Evolutionary conservation across 2,113 vertebrate genomes (phyloP), one percentile per base, ranked within the genome.

Genomic region (Melanerpes formicivorus): DNA sequence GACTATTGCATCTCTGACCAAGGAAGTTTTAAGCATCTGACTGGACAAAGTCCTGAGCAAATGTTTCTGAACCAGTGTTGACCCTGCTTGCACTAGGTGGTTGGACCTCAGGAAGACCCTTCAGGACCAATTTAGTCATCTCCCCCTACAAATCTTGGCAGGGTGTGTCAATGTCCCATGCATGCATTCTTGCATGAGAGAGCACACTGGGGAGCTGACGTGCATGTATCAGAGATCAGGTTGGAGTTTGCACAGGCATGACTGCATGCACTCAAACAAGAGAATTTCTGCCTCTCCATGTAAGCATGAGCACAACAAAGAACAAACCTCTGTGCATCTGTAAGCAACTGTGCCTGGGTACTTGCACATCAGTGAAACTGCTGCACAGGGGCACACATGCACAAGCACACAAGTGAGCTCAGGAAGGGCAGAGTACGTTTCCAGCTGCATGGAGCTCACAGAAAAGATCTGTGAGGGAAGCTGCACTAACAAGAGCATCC

Each of bases 401-500:
- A 37, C 6, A 18, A 0, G 8, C 65, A 56, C 65, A 65, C 79
- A 48, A 0, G 0, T 29, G 82, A 74, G 84, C 89, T 52, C 82
- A 64, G 69, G 76, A 84, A 84, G 11, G 10, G 59, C 40, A 78
- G 74, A 67, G 18, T 21, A 58, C 52, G 90, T 63, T 94, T 93
- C 87, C 90, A 94, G 95, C 69, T 92, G 79, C 71, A 3, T 7
- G 29, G 70, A 93, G 70, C 14, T 81, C 2, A 2, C 50, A 44
- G 77, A 44, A 66, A 56, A 77, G 62, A 93, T 80, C 84, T 91
- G 88, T 21, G 15, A 62, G 80, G 79, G 84, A 88, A 95, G 90
- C 93, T 63, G 72, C 40, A 9, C 91, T 80, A 91, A 59, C 66
- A 50, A 9, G 75, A 80, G 79, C 66, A 55, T 69, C 90, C 88